phyloP scores from a whole-genome alignment of 2,888 invertebrate species.

The Tricholauxania praeusta region DNA sequence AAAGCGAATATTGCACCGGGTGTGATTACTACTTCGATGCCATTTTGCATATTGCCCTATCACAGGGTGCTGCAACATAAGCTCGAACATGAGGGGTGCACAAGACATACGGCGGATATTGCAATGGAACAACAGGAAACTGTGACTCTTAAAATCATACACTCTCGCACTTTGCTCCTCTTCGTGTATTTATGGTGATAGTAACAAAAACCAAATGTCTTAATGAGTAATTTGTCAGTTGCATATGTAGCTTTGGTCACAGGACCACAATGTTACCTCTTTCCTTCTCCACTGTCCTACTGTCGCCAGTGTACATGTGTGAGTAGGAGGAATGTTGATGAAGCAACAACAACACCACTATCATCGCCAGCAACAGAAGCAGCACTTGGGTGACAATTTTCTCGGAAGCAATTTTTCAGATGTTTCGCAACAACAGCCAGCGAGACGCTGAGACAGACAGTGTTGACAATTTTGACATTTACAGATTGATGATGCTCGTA shows the following conservation, averaged over 20 bases:
- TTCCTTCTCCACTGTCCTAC: not conserved
- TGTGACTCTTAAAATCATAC: too few relatives aligned
- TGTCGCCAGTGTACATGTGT: not conserved
- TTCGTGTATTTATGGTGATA: not conserved
- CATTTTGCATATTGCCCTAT: conserved; percentile 18
- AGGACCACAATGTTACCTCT: not conserved
- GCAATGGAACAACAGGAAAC: not conserved
- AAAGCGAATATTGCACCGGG: conserved; percentile 40
- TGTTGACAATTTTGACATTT: conserved; percentile 46
- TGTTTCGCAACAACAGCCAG: not conserved
- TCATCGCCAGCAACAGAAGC: not conserved
- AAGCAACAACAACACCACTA: not conserved
- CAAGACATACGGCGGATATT: too few relatives aligned
- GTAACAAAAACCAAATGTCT: conserved; percentile 40
- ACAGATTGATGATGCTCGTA: conserved; percentile 45
- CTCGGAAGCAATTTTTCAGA: conserved; percentile 40
- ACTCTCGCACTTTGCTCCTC: not conserved
- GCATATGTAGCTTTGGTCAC: conserved; percentile 45
- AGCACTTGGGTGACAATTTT: conserved; percentile 44
- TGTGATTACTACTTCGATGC: conserved; percentile 24
- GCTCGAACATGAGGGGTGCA: conserved; percentile 20
- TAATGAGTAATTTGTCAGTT: conserved; percentile 54
- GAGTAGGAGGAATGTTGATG: conserved; percentile 16
- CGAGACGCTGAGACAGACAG: conserved; percentile 27
- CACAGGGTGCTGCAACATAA: conserved; percentile 15